Conservation (phyloP, 2,888 invertebrate species). For the Thereva nobilitata region DNA sequence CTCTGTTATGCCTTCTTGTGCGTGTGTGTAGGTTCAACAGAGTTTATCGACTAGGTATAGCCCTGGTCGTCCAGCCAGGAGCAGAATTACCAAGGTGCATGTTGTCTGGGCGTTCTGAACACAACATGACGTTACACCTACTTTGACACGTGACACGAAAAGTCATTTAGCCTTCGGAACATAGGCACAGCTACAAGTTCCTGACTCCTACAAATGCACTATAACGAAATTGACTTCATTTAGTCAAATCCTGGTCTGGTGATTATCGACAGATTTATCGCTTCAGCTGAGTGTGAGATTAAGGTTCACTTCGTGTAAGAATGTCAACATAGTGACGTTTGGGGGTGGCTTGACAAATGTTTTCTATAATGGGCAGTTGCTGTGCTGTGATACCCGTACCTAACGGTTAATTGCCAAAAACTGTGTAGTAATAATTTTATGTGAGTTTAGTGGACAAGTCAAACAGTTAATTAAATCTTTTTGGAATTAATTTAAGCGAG, state of each 20-base stretch:
- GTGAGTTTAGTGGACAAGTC: too few species aligned
- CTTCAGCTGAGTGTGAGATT: conserved; percentile 28
- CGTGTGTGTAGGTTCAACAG: too few species aligned
- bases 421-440: too few species aligned
- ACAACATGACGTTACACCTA: conserved; percentile 47
- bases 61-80: background rate
- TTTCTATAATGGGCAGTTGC: background rate
- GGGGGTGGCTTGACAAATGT: conserved; percentile 29
- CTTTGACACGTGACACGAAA: conserved; percentile 50
- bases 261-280: conserved; percentile 35
- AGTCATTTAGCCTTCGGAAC: conserved; percentile 46
- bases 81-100: conserved; percentile 44
- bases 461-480: too few species aligned
- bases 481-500: too few species aligned
- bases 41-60: too few species aligned
- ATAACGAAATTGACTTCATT: conserved; percentile 31
- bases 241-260: conserved; percentile 25
- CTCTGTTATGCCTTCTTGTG: too few species aligned
- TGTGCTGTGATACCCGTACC: too few species aligned
- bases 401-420: too few species aligned
- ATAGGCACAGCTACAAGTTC: conserved; percentile 12
- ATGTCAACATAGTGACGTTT: conserved; percentile 23
- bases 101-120: conserved; percentile 45
- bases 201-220: conserved; percentile 12
- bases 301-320: conserved; percentile 34